A percentile compares a stretch with the other conserved stretches of the same genome.
phyloP scores from a whole-genome alignment of 2,888 invertebrate genomes.

The Apamea epomidion region DNA sequence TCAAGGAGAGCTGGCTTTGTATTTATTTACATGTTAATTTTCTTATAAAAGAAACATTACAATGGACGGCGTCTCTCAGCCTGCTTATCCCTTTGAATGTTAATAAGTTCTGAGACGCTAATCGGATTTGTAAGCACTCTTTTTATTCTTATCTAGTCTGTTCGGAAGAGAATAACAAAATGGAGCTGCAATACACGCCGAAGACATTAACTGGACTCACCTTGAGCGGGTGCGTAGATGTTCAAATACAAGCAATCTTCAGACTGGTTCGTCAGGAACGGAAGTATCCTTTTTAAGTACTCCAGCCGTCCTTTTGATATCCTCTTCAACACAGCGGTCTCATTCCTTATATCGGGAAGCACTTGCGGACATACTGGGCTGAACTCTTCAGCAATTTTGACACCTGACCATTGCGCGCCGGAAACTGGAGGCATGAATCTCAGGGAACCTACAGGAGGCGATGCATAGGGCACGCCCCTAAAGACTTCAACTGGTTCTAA shows the following conservation, averaged over 20 bases:
- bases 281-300: slow-evolving; percentile 96
- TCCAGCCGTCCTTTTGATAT: slow-evolving; percentile 97
- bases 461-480: slow-evolving; percentile 98
- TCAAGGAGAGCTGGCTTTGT: slow-evolving; percentile 41
- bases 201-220: slow-evolving; percentile 88
- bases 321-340: slow-evolving; percentile 94
- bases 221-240: slow-evolving; percentile 98
- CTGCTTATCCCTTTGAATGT: slow-evolving; percentile 53
- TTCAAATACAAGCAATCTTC: slow-evolving; percentile 99
- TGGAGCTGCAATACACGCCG: neutral
- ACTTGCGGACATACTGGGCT: slow-evolving; percentile 98
- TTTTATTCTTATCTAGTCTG: slow-evolving; percentile 40
- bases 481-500: slow-evolving; percentile 98
- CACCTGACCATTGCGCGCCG: slow-evolving; percentile 97
- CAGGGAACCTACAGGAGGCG: slow-evolving; percentile 96
- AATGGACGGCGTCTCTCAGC: slow-evolving; percentile 40
- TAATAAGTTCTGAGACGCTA: slow-evolving; percentile 54
- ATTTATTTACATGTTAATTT: slow-evolving; percentile 63
- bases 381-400: slow-evolving; percentile 96
- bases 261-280: slow-evolving; percentile 96
- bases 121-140: slow-evolving; percentile 59
- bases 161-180: slow-evolving; percentile 14
- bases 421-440: slow-evolving; percentile 99
- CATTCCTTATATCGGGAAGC: slow-evolving; percentile 95
- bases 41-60: slow-evolving; percentile 54